Conservation (phyloP, 2,113 vertebrate genomes). For the Psittacula cyanocephala region DNA sequence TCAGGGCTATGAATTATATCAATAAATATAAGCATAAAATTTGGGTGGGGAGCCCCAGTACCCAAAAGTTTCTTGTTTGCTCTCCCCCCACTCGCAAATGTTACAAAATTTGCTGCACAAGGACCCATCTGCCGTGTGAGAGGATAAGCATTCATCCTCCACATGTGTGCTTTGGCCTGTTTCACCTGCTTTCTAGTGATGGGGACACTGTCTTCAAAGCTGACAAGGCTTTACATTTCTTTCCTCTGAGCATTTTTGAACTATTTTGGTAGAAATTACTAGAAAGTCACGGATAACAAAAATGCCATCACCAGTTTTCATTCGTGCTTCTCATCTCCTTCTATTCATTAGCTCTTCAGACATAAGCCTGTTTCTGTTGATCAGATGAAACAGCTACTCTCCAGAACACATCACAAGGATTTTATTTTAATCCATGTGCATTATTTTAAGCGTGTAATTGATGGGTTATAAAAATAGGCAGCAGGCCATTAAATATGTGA, state of each 20-base stretch:
- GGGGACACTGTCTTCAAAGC: neutral
- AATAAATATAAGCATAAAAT: neutral
- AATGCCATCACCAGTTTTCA: neutral
- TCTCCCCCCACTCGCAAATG: fast-evolving
- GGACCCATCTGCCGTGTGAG: neutral
- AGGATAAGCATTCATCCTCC: neutral
- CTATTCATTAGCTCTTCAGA: neutral
- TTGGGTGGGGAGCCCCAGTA: neutral
- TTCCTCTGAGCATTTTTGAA: neutral
- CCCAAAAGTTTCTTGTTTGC: neutral
- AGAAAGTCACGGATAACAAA: neutral
- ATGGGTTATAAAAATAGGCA: neutral
- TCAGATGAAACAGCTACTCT: neutral
- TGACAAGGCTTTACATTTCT: neutral
- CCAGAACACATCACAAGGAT: neutral
- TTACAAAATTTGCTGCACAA: neutral
- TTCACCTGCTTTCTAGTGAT: neutral
- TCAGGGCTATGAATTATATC: neutral
- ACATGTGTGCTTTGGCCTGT: neutral
- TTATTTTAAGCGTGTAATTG: neutral
- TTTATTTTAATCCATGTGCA: neutral
- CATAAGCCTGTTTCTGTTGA: neutral
- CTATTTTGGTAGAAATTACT: neutral
- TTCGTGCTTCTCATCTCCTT: neutral
- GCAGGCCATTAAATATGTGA: neutral